Base-by-base conservation (phyloP, 2,113 vertebrate genomes). In the Pelvicachromis taeniatus region DNA sequence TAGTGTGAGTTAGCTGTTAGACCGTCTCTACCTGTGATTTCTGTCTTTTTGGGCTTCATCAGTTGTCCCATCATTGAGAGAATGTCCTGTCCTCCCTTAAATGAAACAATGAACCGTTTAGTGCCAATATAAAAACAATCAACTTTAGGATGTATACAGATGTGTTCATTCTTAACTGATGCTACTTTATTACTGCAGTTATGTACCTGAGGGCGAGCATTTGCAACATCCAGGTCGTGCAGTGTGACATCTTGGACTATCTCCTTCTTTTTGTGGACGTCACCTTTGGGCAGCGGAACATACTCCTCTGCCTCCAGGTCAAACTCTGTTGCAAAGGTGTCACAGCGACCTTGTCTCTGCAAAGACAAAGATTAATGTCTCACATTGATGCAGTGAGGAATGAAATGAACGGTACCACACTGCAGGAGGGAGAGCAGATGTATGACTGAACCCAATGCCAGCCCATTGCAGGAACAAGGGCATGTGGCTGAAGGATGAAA, bases 241-340 rank as follows among this genome's bases (percentile, higher is more conserved):
- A 99, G 93, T 13, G 99, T 99, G 88, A 99, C 98, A 40, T 99
- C 99, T 94, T 99, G 99, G 86, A 99, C 99, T 83, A 99, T 99
- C 94, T 99, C 99, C 92, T 99, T 99, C 95, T 99, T 99, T 94
- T 99, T 99, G 95, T 99, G 99, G 75, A 99, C 99, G 8, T 99
- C 99, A 2, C 98, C 98, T 94, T 99, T 99, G 48, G 99, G 99
- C 90, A 99, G 95, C 0, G 98, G 98, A 53, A 99, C 99, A 1
- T 99, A 99, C 86, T 99, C 99, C 92, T 99, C 99, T 1, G 99
- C 99, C 94, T 99, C 99, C 93, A 99, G 97, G 96, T 99, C 98
- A 59, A 99, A 99, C 95, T 99, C 99, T 0, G 99, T 99, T 83
- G 99, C 99, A 56, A 99, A 99, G 10, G 98, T 99, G 95, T 99